Conservation (phyloP, 2,888 invertebrate genomes). For the Lysandra bellargus region DNA sequence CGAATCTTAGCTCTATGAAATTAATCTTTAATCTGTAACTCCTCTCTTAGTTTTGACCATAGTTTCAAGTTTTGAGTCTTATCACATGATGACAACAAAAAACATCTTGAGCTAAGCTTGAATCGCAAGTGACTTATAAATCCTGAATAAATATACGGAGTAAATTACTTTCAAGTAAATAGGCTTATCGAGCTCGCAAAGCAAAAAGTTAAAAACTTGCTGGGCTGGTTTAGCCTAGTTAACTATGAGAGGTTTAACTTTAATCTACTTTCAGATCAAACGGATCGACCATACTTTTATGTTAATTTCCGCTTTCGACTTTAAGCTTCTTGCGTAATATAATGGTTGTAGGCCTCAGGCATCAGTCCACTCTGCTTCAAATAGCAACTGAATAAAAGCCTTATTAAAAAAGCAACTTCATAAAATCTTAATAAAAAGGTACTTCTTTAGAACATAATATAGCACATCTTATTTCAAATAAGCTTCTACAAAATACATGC, state of each 20-base stretch:
- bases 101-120: background rate
- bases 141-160: background rate
- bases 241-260: slow-evolving; percentile 57
- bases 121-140: background rate
- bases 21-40: too few species aligned
- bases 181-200: slow-evolving; percentile 51
- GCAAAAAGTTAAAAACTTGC: slow-evolving; percentile 43
- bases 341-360: background rate
- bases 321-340: slow-evolving; percentile 31
- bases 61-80: too few species aligned
- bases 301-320: slow-evolving; percentile 47
- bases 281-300: slow-evolving; percentile 57
- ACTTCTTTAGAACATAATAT: too few species aligned
- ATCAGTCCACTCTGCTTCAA: background rate
- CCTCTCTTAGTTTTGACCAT: too few species aligned
- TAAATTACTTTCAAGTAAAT: slow-evolving; percentile 49
- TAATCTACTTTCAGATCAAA: slow-evolving; percentile 60
- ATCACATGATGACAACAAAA: background rate
- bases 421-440: too few species aligned
- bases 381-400: background rate
- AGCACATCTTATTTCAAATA: too few species aligned
- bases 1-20: too few species aligned
- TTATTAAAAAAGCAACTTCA: background rate
- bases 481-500: too few species aligned
- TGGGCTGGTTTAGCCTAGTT: slow-evolving; percentile 54